Conservation (phyloP, 2,888 invertebrate species). For the Isoperla grammatica region DNA sequence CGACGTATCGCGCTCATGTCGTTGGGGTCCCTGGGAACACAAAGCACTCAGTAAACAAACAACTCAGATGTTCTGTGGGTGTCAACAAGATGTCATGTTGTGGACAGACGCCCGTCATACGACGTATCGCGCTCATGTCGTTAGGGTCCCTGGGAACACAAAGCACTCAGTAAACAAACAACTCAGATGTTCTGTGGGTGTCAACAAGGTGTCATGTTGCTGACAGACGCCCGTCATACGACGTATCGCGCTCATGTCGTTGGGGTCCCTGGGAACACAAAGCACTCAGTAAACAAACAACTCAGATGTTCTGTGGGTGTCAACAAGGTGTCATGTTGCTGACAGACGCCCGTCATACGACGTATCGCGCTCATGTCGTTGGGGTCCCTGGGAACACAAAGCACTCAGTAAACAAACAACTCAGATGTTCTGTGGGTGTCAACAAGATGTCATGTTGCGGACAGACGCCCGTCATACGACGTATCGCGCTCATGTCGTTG, state of each 20-base stretch:
- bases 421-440: slow-evolving; percentile 68
- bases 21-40: slow-evolving; percentile 58
- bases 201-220: slow-evolving; percentile 76
- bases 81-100: slow-evolving; percentile 78
- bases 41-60: too few species aligned
- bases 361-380: slow-evolving; percentile 72
- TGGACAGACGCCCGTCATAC: slow-evolving; percentile 82
- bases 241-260: slow-evolving; percentile 70
- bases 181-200: slow-evolving; percentile 69
- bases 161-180: too few species aligned
- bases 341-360: slow-evolving; percentile 80
- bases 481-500: slow-evolving; percentile 68
- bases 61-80: slow-evolving; percentile 74
- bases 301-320: slow-evolving; percentile 77
- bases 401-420: too few species aligned
- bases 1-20: slow-evolving; percentile 71
- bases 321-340: slow-evolving; percentile 75
- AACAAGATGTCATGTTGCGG: slow-evolving; percentile 81
- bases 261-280: slow-evolving; percentile 58
- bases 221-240: slow-evolving; percentile 83
- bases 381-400: slow-evolving; percentile 64
- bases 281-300: too few species aligned
- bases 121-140: slow-evolving; percentile 69
- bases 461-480: slow-evolving; percentile 79
- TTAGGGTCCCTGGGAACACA: slow-evolving; percentile 65